Conservation (phyloP, 1,140 invertebrate genomes). For the Mercenaria mercenaria region DNA sequence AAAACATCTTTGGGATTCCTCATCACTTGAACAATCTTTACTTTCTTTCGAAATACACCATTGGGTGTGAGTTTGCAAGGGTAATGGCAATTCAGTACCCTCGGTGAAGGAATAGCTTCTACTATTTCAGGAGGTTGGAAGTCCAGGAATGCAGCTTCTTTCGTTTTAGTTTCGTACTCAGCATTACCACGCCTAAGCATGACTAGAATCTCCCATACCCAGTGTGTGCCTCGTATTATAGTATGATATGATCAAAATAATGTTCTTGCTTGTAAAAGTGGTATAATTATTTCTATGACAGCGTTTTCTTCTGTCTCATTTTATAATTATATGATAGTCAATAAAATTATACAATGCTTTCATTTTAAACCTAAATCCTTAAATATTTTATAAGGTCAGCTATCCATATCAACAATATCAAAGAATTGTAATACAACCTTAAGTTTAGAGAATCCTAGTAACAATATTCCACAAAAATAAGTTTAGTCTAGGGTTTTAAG, state of each 20-base stretch:
- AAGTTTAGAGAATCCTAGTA: too few relatives aligned
- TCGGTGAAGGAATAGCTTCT: conserved; percentile 1
- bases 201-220: conserved; percentile 48
- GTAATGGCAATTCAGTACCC: conserved; percentile 47
- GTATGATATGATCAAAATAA: background rate
- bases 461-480: too few relatives aligned
- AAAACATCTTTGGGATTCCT: conserved; percentile 57
- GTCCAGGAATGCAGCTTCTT: conserved; percentile 49
- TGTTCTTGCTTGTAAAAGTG: too few relatives aligned
- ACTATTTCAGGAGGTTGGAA: conserved; percentile 1
- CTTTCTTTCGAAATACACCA: conserved; percentile 21
- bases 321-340: too few relatives aligned
- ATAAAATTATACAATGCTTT: too few relatives aligned
- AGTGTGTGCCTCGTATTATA: conserved; percentile 37
- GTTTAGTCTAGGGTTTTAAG: too few relatives aligned
- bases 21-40: conserved; percentile 47
- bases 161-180: conserved; percentile 46
- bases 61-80: conserved; percentile 1
- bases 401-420: too few relatives aligned
- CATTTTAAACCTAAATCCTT: too few relatives aligned
- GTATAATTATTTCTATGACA: too few relatives aligned
- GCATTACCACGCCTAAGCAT: conserved; percentile 47
- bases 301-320: too few relatives aligned
- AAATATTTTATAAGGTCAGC: too few relatives aligned
- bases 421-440: too few relatives aligned